Base-by-base conservation (phyloP, 2,888 invertebrate genomes). In the Ariolimax columbianus region DNA sequence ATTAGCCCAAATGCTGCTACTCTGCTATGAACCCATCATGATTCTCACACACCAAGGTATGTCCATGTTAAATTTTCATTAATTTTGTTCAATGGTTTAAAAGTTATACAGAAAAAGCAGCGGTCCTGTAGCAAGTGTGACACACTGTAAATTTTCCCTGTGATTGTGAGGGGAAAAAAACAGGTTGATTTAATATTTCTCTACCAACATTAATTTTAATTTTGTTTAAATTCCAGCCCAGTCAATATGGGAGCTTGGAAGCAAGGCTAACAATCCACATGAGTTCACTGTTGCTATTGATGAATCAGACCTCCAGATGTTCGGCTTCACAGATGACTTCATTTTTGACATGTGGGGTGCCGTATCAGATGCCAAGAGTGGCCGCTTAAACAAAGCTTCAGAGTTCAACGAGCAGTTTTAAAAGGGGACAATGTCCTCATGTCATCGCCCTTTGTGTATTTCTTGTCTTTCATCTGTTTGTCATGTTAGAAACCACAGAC, bases 271-370 rank as follows among this genome's bases (percentile, higher is more conserved):
- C 30, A 99, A 99, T 94, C 98, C 98, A n/a, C 97, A 98, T 96
- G 98, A 98, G 93, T 97, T 99, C 92, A 97, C 98, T 0, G 97
- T 97, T 90, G 97, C 97, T 38, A 96, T 99, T 73, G 92, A 98
- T 92, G 96, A 96, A 93, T 98, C 98, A 26, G 98, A 99, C 93
- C 95, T 99, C 90, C 97, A 97, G 94, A 97, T 97, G 86, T 98
- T 99, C 93, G 98, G 97, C 47, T 99, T 99, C 94, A 97, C 97
- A 0, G 98, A 99, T 93, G 98, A 99, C 93, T 97, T 99, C 93
- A 97, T 99, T 82, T 98, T 99, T 93, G 99, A 99, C 95, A 95
- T 99, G 72, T 99, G 99, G 99, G 99, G 98, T 89, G 97, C 97
- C 87, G 97, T 99, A 89, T 98, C 97, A 82, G 98, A 99, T 94